A percentile compares a stretch with the other conserved stretches of the same genome.
phyloP scores from a whole-genome alignment of 2,113 vertebrate species.

The Eubucco bourcierii region DNA sequence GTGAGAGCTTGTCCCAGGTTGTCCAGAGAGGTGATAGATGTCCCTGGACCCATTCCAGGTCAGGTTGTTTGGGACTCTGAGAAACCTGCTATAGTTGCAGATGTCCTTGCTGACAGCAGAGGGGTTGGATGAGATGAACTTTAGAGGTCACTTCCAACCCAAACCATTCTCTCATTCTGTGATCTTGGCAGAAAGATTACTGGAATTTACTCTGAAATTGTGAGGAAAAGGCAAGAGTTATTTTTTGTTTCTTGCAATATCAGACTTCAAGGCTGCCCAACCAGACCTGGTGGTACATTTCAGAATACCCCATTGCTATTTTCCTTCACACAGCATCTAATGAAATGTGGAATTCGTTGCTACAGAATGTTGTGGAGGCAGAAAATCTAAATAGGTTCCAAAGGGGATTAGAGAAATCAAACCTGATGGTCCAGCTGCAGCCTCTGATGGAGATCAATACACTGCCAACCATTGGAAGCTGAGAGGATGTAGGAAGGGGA shows the following conservation, averaged over 20 bases:
- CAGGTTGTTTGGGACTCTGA: too few relatives aligned
- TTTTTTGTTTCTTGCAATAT: neutral
- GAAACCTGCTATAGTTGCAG: too few relatives aligned
- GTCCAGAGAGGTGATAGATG: too few relatives aligned
- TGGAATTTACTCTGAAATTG: neutral
- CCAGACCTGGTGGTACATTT: neutral
- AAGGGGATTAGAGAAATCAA: neutral
- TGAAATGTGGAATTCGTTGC: neutral
- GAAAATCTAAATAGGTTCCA: neutral
- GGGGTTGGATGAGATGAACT: too few relatives aligned
- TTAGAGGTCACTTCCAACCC: too few relatives aligned
- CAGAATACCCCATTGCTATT: fast-evolving
- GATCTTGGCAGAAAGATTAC: neutral
- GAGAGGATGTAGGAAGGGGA: neutral
- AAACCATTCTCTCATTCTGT: too few relatives aligned
- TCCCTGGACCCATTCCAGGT: too few relatives aligned
- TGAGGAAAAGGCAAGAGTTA: neutral
- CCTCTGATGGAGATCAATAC: neutral
- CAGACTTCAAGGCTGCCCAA: neutral
- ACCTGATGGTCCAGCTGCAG: neutral
- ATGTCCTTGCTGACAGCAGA: too few relatives aligned
- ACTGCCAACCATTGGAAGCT: neutral
- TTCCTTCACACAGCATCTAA: neutral
- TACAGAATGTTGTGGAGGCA: neutral
- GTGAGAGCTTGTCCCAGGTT: too few relatives aligned